Base-by-base conservation (phyloP, 2,113 vertebrate species). In the Psephotus haematonotus region DNA sequence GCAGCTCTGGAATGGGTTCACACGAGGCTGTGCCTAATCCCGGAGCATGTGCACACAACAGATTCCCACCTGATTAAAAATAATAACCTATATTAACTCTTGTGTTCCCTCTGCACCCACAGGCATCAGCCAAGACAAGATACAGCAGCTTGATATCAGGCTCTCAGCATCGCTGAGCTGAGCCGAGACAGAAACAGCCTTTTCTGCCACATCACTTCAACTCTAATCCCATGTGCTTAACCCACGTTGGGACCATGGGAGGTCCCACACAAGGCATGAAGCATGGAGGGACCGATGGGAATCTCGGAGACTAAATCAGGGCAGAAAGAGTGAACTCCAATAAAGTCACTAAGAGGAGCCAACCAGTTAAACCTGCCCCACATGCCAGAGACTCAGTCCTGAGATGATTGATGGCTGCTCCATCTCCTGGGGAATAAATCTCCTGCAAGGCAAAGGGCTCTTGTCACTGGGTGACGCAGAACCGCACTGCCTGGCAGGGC, bases 401-500 rank as follows among this genome's bases (percentile, higher is more conserved):
- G 86, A 44, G 46, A n/a, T 69, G 33, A 25, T 67, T 88, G 87
- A 63, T 57, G 33, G 29, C 74, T 57, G 63, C 75, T 85, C n/a
- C 37, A 3, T 52, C 64, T 82, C 75, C 0, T 1, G 43, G 59
- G 80, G 75, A 72, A 59, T 82, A 47, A 72, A 72, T 77, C 68
- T 79, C 46, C 63, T 13, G 3, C 10, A 68, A 85, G 84, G 86
- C 41, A 81, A 90, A 43, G 67, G 59, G n/a, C 60, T 68, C 55
- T 83, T 93, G 94, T 71, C 87, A 50, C 62, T 7, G 46, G n/a
- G 8, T 68, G 80, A 85, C 88, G 80, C 84, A 85, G 84, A 59
- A 18, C 41, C 33, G 10, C 4, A 35, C 57, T 60, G 39, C 50
- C 74, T 76, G 78, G 87, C 68, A 87, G 75, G 37, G 59, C 17